phyloP scores from a whole-genome alignment of 1,140 invertebrate genomes.

The Diachasma alloeum region DNA sequence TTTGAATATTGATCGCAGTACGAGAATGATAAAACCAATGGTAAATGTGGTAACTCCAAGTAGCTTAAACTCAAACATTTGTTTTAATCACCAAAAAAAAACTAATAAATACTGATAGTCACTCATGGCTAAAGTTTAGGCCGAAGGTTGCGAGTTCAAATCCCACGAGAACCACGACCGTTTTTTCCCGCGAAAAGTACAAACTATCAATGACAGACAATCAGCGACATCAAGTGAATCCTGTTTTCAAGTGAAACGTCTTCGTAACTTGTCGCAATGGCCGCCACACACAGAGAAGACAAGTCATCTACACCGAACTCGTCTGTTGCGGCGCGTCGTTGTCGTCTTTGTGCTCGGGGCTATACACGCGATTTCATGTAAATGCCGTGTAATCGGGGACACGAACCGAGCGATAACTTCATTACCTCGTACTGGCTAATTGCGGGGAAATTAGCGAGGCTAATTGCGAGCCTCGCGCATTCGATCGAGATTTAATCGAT shows the following conservation, averaged over 20 bases:
- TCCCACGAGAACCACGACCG: too few species aligned
- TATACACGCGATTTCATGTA: slow-evolving; percentile 51
- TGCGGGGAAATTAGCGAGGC: slow-evolving; percentile 52
- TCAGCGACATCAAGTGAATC: not conserved
- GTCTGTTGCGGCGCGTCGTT: not conserved
- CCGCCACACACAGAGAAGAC: not conserved
- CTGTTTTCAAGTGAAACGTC: not conserved
- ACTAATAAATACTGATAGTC: too few species aligned
- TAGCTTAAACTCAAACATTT: too few species aligned
- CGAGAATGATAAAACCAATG: too few species aligned
- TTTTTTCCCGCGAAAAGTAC: not conserved
- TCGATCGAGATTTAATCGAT: slow-evolving; percentile 55
- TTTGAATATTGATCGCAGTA: too few species aligned
- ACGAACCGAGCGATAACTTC: slow-evolving; percentile 56
- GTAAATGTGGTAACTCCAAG: too few species aligned
- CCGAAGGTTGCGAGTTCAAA: too few species aligned
- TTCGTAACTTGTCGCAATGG: not conserved
- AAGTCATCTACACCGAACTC: not conserved
- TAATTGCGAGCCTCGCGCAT: slow-evolving; percentile 41
- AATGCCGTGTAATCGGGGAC: slow-evolving; percentile 56
- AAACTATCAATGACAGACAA: not conserved
- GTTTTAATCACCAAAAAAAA: too few species aligned
- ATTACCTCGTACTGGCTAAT: slow-evolving; percentile 53
- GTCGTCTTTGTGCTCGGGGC: not conserved
- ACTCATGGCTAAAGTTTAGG: too few species aligned